Evolutionary conservation across 2,113 vertebrate species (phyloP), one percentile per base, ranked within the genome.

Genomic region (Azemiops feae): DNA sequence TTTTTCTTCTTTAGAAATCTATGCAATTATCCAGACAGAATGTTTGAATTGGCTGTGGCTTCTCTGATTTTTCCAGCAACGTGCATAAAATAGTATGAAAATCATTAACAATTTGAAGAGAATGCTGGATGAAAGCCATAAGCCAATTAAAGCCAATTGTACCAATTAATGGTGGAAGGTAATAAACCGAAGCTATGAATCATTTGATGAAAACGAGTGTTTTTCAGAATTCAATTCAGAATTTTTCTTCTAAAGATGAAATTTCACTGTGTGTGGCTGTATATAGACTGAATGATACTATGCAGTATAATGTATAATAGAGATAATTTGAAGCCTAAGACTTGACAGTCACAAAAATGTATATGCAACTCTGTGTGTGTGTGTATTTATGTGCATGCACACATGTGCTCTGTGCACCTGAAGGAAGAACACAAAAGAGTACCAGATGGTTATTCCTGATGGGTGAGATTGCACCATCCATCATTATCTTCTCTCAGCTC

Each of bases 181-280:
- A 0, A 64, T 7, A n/a, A 39, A 39, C 8, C 30, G 1, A 39
- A 27, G 7, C 23, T 54, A 43, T 87, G 53, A 60, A 64, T 87
- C 55, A 34, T 34, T 69, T 54, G 43, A 43, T 14, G 11, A 64
- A 54, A 54, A 69, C 22, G 8, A 27, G 18, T 50, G 6, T 50
- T 92, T 50, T 81, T 81, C 74, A 81, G 74, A 81, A 81, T 81
- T 85, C 54, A 92, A 5, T 92, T 87, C 54, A 92, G 25, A 87
- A 87, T 12, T 50, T 47, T 20, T 12, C 16, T 91, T 43, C 85
- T 20, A 87, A 58, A 55, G 39, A 25, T 39, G 12, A 52, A 34
- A 54, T 74, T 88, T 92, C 86, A 87, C 1, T 34, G 25, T 47
- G 52, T 86, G 11, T 16, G 14, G 47, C 47, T 50, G 47, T 50